phyloP scores from a whole-genome alignment of 2,113 vertebrate genomes.

The Anhinga anhinga region DNA sequence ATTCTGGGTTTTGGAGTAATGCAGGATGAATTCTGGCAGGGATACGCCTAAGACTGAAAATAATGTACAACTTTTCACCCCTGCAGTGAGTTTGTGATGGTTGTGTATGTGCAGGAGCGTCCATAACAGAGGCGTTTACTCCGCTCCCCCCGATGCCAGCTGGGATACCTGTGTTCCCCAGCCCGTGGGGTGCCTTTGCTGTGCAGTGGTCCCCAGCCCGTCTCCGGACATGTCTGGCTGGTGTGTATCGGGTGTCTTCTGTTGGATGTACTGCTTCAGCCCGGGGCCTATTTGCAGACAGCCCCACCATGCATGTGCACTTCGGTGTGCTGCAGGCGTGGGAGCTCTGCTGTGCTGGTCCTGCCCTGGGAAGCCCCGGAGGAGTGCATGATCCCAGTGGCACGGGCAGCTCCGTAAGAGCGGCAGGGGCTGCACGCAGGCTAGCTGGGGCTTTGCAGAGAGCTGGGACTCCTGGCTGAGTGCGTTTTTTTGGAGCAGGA shows the following conservation, averaged over 20 bases:
- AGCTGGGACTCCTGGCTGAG: background rate
- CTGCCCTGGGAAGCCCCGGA: background rate
- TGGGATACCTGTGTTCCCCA: background rate
- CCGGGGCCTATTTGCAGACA: background rate
- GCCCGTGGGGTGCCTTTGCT: too few relatives aligned
- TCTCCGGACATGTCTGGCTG: background rate
- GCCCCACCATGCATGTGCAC: fast-evolving
- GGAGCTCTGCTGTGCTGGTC: background rate
- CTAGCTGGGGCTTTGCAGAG: background rate
- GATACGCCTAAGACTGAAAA: background rate
- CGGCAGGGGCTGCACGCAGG: fast-evolving
- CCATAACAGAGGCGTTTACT: background rate
- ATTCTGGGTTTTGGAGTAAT: background rate
- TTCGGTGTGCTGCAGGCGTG: fast-evolving
- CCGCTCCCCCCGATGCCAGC: fast-evolving
- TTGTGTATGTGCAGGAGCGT: fast-evolving
- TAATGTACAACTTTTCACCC: background rate
- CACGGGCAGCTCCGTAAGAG: background rate
- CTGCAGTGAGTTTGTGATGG: background rate
- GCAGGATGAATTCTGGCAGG: background rate
- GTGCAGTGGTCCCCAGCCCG: too few relatives aligned
- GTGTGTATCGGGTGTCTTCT: background rate
- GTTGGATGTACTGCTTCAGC: background rate
- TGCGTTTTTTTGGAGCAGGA: background rate
- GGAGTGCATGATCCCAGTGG: fast-evolving